A percentile compares a stretch with the other conserved stretches of the same genome.
These are phyloP conservation scores for Molossus molossus DNA, from an alignment of 2,797 vertebrate genomes.

Conservation along the genomic window DNA sequence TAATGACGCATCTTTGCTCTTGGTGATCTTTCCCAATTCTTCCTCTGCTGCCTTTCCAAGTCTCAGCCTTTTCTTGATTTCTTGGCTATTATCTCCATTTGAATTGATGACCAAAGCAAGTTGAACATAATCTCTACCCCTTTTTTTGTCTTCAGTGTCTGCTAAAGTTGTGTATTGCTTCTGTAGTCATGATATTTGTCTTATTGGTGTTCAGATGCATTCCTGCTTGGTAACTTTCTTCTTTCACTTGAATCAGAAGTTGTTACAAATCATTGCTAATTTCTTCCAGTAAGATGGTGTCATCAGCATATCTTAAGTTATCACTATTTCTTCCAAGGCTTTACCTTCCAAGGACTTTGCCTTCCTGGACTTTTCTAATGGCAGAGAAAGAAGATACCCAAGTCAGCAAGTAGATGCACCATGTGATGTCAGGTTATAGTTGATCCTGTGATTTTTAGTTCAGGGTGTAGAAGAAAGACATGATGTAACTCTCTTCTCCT, in stretches of 20 bases:
- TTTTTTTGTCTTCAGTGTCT: not conserved
- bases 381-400: not conserved
- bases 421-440: fast-evolving
- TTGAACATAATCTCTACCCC: not conserved
- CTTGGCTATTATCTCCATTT: not conserved
- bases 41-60: not conserved
- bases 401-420: not conserved
- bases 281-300: not conserved
- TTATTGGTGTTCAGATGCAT: not conserved
- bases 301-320: not conserved
- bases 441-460: not conserved
- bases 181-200: not conserved
- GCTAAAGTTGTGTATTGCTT: not conserved
- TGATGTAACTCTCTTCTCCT: conserved; percentile 65
- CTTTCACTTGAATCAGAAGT: not conserved
- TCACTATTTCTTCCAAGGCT: not conserved
- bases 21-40: not conserved
- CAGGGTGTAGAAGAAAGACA: not conserved
- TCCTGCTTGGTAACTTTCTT: not conserved
- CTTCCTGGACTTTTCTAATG: not conserved
- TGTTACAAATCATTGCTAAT: not conserved
- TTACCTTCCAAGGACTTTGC: not conserved
- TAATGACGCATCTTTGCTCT: not conserved
- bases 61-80: not conserved
- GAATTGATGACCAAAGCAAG: not conserved